Conservation (phyloP, 2,797 vertebrate genomes). For the Miichthys miiuy region DNA sequence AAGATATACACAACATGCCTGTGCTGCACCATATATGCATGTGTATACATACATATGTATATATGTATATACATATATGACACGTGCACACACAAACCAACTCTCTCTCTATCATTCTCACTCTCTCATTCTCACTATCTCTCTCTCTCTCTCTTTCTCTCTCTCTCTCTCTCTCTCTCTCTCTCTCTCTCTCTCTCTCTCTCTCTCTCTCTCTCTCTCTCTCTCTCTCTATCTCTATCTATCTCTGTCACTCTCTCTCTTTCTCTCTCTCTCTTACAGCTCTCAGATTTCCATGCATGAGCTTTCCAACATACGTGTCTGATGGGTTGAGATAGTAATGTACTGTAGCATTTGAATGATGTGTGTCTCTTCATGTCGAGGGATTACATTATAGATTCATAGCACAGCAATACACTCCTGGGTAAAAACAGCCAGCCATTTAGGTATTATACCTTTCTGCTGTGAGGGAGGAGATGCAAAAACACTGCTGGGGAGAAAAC, state of each 20-base stretch:
- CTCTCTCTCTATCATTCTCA: too few species aligned
- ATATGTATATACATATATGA: background rate
- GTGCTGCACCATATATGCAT: conserved; percentile 46
- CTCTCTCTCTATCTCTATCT: too few species aligned
- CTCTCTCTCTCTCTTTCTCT: background rate
- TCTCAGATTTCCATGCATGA: conserved; percentile 68
- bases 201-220: too few species aligned
- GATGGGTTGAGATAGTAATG: conserved; percentile 69
- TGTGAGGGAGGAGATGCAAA: conserved; percentile 29
- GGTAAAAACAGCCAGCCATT: conserved; percentile 58
- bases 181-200: background rate
- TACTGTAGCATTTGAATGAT: conserved; percentile 73
- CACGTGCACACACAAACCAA: conserved; percentile 5
- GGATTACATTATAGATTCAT: conserved; percentile 82
- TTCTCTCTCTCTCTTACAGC: conserved; percentile 27
- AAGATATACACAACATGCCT: conserved; percentile 34
- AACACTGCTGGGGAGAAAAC: conserved; percentile 6
- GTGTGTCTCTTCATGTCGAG: conserved; percentile 68
- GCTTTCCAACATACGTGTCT: conserved; percentile 65
- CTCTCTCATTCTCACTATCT: too few species aligned
- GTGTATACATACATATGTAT: background rate
- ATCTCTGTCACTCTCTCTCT: background rate
- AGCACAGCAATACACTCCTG: conserved; percentile 62
- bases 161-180: conserved; percentile 1
- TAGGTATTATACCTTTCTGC: conserved; percentile 54